Conservation (phyloP, 2,113 vertebrate species). For the Mellivora capensis region DNA sequence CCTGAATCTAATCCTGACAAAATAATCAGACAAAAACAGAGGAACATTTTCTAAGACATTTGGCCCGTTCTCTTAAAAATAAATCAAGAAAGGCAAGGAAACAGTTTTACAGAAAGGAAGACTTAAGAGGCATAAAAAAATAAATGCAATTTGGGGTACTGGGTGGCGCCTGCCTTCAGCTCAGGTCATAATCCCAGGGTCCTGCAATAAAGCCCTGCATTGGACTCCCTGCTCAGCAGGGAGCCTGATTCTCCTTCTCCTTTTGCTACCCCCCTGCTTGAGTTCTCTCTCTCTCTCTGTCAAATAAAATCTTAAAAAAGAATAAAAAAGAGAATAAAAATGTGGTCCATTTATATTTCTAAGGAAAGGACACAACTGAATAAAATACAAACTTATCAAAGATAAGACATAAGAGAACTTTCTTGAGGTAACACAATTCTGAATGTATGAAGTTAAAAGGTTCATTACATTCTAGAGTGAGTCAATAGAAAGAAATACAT, state of each 20-base stretch:
- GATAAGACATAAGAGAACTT: background rate
- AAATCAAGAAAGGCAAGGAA: background rate
- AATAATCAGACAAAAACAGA: background rate
- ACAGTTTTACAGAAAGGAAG: background rate
- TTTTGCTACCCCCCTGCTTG: too few relatives aligned
- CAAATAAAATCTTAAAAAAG: background rate
- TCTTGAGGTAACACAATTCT: background rate
- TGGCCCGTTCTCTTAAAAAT: background rate
- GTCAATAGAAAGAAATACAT: background rate
- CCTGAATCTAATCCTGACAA: background rate
- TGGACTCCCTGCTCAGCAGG: too few relatives aligned
- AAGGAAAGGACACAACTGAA: background rate
- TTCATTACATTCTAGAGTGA: background rate
- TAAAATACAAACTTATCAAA: background rate
- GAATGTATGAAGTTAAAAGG: background rate
- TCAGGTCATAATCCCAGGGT: too few relatives aligned
- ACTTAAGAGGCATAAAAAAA: background rate
- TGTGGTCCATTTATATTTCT: background rate
- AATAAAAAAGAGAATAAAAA: background rate
- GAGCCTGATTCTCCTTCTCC: too few relatives aligned
- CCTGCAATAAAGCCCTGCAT: too few relatives aligned
- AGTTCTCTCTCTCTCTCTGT: too few relatives aligned
- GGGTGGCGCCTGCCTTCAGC: too few relatives aligned
- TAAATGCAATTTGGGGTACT: background rate
- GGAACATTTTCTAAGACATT: background rate